Base-by-base conservation (phyloP, 2,888 invertebrate species). In the Pherbina coryleti region DNA sequence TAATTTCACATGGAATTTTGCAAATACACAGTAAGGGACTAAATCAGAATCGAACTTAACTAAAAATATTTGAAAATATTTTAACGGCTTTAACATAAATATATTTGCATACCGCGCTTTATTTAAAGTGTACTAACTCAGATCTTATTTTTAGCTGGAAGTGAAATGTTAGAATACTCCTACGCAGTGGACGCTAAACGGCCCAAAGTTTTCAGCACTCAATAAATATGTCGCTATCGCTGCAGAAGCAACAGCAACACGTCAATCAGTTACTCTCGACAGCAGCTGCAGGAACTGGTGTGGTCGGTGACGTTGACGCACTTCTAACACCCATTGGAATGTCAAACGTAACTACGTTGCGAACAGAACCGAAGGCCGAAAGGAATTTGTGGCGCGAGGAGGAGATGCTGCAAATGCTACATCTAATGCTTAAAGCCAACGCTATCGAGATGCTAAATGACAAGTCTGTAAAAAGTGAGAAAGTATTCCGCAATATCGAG, bases 381-480 rank as follows among this genome's bases (percentile, higher is more conserved):
- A 87, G 89, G 53, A 89, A 89, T 81, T 84, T 89, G 67, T 89
- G 89, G 89, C 89, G 88, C 74, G 88, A 86, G 49, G 83, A 85
- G 60, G 89, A 89, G 79, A 89, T 89, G 82, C 83, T 88, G 82
- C 85, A 87, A 79, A 86, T 89, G 85, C 80, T 89, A 25, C 84
- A 78, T 77, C 87, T 89, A 17, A 89, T 90, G 85, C 86, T 88
- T 11, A 82, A 88, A 25, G 84, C 84, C 11, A 88, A 87, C 31
- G 87, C 89, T 1, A 60, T 89, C 49, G 85, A 86, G 31, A 83
- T 85, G 79, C 84, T 89, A 0, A 89, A 86, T 71, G 88, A 89
- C 77, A 89, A 90, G 55, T 87, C 86, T 49, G 83, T 88, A 31
- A 89, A 88, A 57, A 89, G 89, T 77, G 89, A 90, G 78, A 83